Evolutionary conservation across 2,797 vertebrate genomes (phyloP).

Genomic region (Phylloscopus collybita): DNA sequence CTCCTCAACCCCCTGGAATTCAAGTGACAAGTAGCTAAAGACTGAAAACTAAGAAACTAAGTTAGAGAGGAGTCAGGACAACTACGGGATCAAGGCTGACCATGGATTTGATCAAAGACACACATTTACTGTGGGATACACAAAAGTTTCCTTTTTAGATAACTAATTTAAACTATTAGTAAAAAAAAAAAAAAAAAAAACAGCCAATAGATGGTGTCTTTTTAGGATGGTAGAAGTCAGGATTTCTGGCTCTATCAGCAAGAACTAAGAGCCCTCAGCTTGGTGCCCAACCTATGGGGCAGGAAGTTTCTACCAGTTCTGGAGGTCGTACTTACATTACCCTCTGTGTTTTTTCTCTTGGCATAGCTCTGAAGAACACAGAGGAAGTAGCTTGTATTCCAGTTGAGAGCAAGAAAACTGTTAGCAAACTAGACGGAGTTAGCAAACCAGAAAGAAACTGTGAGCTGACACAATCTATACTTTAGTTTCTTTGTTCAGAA

Average conservation of each 20-base stretch:
- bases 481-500: neutral
- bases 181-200: neutral
- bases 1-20: neutral
- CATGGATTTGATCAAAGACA: neutral
- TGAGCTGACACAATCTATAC: neutral
- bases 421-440: neutral
- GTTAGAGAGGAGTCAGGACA: neutral
- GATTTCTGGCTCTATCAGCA: neutral
- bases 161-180: neutral
- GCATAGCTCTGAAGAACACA: neutral
- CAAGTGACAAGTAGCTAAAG: neutral
- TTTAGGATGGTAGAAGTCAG: neutral
- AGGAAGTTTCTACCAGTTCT: neutral
- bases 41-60: neutral
- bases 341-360: neutral
- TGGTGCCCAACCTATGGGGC: neutral
- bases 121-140: neutral
- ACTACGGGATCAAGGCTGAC: neutral
- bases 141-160: neutral
- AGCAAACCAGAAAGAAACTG: neutral
- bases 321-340: rapidly evolving
- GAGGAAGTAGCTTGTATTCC: neutral
- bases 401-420: neutral
- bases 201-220: neutral
- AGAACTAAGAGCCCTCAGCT: neutral